phyloP scores from a whole-genome alignment of 1,140 invertebrate species.

The Reticulitermes speratus region DNA sequence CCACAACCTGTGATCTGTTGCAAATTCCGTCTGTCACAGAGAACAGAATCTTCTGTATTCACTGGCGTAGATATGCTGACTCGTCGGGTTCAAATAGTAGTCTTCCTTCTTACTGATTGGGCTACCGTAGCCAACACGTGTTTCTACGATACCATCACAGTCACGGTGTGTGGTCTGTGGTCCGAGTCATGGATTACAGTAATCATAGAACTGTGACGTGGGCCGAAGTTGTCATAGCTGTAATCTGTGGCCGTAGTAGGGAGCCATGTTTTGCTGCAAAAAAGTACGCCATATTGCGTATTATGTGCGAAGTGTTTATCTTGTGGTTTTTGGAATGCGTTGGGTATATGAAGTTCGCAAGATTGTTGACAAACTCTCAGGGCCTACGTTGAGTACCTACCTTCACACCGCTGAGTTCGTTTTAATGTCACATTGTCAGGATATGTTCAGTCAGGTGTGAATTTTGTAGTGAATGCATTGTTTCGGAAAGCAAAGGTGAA shows the following conservation, averaged over 20 bases:
- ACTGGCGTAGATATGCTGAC: no score
- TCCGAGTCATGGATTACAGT: no score
- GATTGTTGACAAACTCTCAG: constrained; percentile 11
- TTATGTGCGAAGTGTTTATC: background rate
- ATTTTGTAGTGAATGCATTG: constrained; percentile 22
- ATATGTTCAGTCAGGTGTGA: background rate
- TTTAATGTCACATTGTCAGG: background rate
- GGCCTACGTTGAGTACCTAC: background rate
- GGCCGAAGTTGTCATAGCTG: no score
- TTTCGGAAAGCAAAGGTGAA: constrained; percentile 3
- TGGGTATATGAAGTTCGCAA: constrained; percentile 4
- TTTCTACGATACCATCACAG: no score
- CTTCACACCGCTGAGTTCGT: constrained; percentile 23
- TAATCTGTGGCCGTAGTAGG: background rate
- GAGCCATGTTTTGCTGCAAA: constrained; percentile 25
- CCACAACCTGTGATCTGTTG: no score
- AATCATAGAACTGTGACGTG: no score
- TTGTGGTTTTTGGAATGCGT: constrained; percentile 22
- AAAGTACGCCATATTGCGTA: constrained; percentile 29
- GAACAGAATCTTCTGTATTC: no score
- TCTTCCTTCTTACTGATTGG: no score
- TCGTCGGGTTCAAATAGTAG: no score
- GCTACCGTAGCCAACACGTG: no score
- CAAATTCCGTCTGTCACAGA: no score
- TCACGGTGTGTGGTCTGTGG: no score